Evolutionary conservation across 2,797 vertebrate species (phyloP).

Genomic region (Acrossocheilus wenchowensis): DNA sequence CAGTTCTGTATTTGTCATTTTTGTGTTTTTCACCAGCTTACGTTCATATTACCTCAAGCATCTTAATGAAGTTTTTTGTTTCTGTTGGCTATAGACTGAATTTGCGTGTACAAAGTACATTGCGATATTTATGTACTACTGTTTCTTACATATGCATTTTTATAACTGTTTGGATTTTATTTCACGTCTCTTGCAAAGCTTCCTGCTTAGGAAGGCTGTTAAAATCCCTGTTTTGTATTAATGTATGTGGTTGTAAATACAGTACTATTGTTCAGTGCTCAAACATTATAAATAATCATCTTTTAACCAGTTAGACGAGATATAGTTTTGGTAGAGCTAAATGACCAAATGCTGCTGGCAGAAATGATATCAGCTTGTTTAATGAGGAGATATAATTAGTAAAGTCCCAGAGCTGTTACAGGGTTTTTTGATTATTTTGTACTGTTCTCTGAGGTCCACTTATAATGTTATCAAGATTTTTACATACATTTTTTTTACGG

Average conservation of each 20-base stretch:
- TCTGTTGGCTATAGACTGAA: not conserved
- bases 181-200: not conserved
- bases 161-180: not conserved
- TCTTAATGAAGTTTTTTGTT: not conserved
- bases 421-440: too few relatives aligned
- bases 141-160: constrained; percentile 6
- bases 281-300: not conserved
- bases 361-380: constrained; percentile 4
- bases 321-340: not conserved
- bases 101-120: not conserved
- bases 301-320: not conserved
- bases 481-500: too few relatives aligned
- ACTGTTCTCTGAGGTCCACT: too few relatives aligned
- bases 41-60: constrained; percentile 13
- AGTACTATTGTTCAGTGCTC: not conserved
- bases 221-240: not conserved
- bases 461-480: too few relatives aligned
- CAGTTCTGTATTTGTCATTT: constrained; percentile 8
- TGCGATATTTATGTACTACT: not conserved
- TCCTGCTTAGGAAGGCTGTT: not conserved
- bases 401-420: too few relatives aligned
- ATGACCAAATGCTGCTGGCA: constrained; percentile 8
- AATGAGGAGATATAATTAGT: too few relatives aligned
- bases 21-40: constrained; percentile 1
- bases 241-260: not conserved